A percentile compares a stretch with the other conserved stretches of the same genome.
Evolutionary conservation across 2,113 vertebrate species (phyloP).

Genomic region (Prochilodus magdalenae): DNA sequence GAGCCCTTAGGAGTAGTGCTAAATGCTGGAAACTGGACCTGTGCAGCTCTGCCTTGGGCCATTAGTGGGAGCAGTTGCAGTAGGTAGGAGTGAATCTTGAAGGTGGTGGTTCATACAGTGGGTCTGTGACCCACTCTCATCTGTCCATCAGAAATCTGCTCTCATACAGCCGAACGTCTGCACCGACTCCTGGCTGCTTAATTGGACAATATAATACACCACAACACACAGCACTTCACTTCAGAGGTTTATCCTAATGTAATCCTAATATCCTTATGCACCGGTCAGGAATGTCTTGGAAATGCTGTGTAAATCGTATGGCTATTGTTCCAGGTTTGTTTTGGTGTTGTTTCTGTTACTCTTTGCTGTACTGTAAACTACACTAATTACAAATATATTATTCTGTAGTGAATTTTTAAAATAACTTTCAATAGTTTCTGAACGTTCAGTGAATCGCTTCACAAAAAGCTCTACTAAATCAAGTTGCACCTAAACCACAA

Average conservation of each 20-base stretch:
- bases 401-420: too few species aligned
- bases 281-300: background rate
- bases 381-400: too few species aligned
- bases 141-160: constrained; percentile 79
- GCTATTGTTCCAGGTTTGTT: too few species aligned
- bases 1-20: constrained; percentile 87
- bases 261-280: background rate
- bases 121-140: constrained; percentile 46
- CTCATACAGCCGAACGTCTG: constrained; percentile 75
- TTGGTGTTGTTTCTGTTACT: too few species aligned
- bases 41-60: constrained; percentile 81
- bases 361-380: too few species aligned
- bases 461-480: too few species aligned
- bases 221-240: background rate
- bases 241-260: too few species aligned
- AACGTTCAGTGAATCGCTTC: too few species aligned
- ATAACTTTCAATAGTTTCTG: too few species aligned
- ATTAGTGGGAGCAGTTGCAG: constrained; percentile 86
- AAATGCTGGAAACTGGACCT: constrained; percentile 85
- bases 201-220: constrained; percentile 80
- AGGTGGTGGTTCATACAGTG: too few species aligned
- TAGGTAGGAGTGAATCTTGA: constrained; percentile 76
- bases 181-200: constrained; percentile 77
- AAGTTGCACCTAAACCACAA: too few species aligned
- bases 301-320: too few species aligned